Evolutionary conservation across 2,797 vertebrate species (phyloP).

Genomic region (Discoglossus pictus): DNA sequence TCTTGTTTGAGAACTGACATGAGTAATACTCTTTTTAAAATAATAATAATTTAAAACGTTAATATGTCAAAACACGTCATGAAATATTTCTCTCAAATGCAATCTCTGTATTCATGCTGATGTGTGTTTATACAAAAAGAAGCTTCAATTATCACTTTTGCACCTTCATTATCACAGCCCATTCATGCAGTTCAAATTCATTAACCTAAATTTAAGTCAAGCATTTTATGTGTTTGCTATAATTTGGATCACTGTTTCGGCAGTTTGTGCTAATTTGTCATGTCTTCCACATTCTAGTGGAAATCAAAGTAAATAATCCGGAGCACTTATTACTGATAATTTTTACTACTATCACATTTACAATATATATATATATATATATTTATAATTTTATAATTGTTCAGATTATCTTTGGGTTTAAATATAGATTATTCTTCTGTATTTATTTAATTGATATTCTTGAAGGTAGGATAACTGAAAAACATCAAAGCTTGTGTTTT

Average conservation of each 20-base stretch:
- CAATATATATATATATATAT: too few relatives aligned
- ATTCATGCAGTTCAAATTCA: conserved; percentile 40
- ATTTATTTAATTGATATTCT: too few relatives aligned
- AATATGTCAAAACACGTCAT: conserved; percentile 22
- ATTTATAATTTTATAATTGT: too few relatives aligned
- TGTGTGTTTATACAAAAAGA: conserved; percentile 21
- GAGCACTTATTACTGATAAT: too few relatives aligned
- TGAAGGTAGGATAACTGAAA: too few relatives aligned
- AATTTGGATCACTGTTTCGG: conserved; percentile 26
- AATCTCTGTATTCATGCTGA: conserved; percentile 4
- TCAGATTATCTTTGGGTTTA: too few relatives aligned
- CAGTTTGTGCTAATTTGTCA: not conserved
- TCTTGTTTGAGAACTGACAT: conserved; percentile 19
- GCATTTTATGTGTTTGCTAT: conserved; percentile 21
- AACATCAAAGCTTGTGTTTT: too few relatives aligned
- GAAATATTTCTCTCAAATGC: not conserved
- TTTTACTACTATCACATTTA: too few relatives aligned
- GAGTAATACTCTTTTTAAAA: too few relatives aligned
- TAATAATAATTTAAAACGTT: conserved; percentile 33
- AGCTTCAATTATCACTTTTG: conserved; percentile 24
- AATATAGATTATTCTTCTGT: too few relatives aligned
- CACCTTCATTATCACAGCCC: conserved; percentile 30
- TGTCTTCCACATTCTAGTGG: too few relatives aligned
- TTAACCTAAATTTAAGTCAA: conserved; percentile 42
- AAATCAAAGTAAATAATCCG: too few relatives aligned